Evolutionary conservation across 2,888 invertebrate species (phyloP), one percentile per base, ranked within the genome.

Genomic region (Brachyopa scutellaris): DNA sequence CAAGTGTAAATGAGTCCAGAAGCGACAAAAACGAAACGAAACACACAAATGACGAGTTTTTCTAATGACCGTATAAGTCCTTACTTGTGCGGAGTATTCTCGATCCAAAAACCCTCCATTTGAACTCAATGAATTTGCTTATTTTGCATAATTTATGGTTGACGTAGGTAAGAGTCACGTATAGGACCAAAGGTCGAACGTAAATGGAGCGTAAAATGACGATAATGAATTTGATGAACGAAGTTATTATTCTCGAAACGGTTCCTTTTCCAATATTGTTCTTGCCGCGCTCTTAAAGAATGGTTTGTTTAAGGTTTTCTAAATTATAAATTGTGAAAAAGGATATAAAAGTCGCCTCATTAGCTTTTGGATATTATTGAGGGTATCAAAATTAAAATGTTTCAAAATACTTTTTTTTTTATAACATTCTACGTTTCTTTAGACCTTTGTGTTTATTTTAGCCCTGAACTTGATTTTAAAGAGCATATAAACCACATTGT

Each of bases 141-240:
- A 74, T 79, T 79, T 73, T 62, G 74, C 73, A 79, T 79, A 79
- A 73, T 79, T 79, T 80, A 74, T 69, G 57, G 62, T 69, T 49
- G 57, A 76, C 70, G 67, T 74, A 51, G 74, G 74, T 66, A 49
- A 33, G 40, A 66, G 66, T 80, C 76, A 80, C 80, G 76, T 80
- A 70, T 64, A 76, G 69, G 76, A 42, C 51, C 49, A 36, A 76
- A 69, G 76, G 76, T 67, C 62, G 42, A 38, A 49, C 66, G 67
- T 80, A 80, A 74, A 80, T 80, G 74, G 74, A 57, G 45, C 66
- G 67, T 67, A 74, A 69, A 74, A 80, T 61, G 49, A 74, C 67
- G 73, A 69, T 74, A 80, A 74, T 80, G 79, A 74, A 80, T 80
- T 80, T 74, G 74, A 74, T 74, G 74, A 62, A 61, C 61, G 33